Percentiles rank a stretch among this genome's conserved stretches.
Conservation (phyloP, 1,140 invertebrate genomes). For the Vollenhovia emeryi region DNA sequence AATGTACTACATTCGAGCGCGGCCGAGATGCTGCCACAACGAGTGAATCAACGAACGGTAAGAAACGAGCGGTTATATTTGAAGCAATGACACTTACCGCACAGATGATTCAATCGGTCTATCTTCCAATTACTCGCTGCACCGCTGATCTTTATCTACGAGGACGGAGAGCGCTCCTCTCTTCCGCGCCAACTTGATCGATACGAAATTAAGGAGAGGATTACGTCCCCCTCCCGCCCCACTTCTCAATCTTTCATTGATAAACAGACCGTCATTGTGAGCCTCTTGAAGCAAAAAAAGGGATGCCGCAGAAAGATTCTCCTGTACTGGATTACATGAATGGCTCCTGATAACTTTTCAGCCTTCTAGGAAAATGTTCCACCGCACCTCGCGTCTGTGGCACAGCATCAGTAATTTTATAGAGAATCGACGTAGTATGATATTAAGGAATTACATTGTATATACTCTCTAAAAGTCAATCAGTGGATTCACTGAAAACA, state of each 20-base stretch:
- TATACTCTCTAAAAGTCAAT: too few relatives aligned
- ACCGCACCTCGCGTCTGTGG: background rate
- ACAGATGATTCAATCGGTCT: slow-evolving; percentile 56
- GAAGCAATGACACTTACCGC: slow-evolving; percentile 53
- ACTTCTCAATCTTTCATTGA: background rate
- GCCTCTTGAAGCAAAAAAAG: background rate
- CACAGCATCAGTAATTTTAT: background rate
- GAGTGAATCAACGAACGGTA: slow-evolving; percentile 55
- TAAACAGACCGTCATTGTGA: background rate
- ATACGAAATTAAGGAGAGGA: slow-evolving; percentile 34
- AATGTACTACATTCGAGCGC: slow-evolving; percentile 41
- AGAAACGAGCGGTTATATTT: slow-evolving; percentile 53
- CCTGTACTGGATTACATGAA: background rate
- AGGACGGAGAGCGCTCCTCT: slow-evolving; percentile 26
- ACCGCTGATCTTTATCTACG: slow-evolving; percentile 49
- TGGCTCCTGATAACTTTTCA: background rate
- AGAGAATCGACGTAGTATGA: background rate
- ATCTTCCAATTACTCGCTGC: slow-evolving; percentile 52
- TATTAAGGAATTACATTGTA: background rate
- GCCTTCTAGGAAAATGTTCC: background rate
- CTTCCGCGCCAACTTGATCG: slow-evolving; percentile 45
- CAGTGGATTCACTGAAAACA: too few relatives aligned
- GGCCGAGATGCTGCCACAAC: slow-evolving; percentile 38
- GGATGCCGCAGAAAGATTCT: background rate
- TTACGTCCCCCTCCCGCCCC: background rate